Evolutionary conservation across 2,113 vertebrate species (phyloP), one percentile per base, ranked within the genome.

Genomic region (Oryctolagus cuniculus): DNA sequence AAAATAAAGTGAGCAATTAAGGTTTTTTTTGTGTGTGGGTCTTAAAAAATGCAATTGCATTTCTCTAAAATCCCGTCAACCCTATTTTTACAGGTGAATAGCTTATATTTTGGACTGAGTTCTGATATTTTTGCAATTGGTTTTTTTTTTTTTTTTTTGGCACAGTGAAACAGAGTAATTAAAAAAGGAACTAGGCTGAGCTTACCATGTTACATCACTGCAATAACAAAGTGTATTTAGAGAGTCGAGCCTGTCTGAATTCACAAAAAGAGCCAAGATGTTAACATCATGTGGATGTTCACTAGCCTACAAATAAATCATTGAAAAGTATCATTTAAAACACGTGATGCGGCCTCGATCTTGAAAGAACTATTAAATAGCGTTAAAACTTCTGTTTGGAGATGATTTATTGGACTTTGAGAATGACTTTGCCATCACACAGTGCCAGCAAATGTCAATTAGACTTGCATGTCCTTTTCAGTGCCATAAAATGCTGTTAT

Each of bases 1-100:
- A 98, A 97, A 98, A 94, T 96, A 96, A 97, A 96, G 86, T 15
- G 31, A 96, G 95, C 85, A 85, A 96, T 96, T 97, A 97, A 97
- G 95, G 11, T 80, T 91, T 93, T 82, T 78, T 95, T 58, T 58
- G 38, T 13, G 83, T 58, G 55, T 15, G 24, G 82, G 29, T 31
- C 16, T 96, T 95, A 84, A 92, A 95, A 96, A 84, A 84, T 36
- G n/a, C 80, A 87, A 96, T 96, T 96, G 69, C 93, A 91, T 96
- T 96, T 96, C 89, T 90, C 74, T 22, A 77, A 96, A 97, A 96
- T 94, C 91, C 88, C 74, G 63, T 94, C 92, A 95, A 92, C 86
- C 74, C 70, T 97, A 95, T 95, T 98, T 98, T 96, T 96, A 89
- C 97, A 88, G 78, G 74, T 96, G 85, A 96, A 81, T 96, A 96